Percentiles rank a stretch among this genome's conserved stretches.
These are phyloP conservation scores for Corticium candelabrum DNA, from an alignment of 37 sponge, comb jelly and placozoan genomes.

Conservation along the genomic window DNA sequence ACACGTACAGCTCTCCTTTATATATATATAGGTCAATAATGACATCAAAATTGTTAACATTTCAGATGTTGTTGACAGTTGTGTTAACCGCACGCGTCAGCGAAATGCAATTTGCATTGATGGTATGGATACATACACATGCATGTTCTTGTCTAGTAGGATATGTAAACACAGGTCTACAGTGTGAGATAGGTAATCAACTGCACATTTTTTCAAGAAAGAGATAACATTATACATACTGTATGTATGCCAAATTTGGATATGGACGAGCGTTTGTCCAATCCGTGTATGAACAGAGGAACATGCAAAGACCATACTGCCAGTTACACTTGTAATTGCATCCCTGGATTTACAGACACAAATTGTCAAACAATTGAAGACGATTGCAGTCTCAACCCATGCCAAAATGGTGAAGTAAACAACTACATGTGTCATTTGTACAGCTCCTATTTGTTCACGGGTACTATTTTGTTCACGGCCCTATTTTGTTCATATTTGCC, in stretches of 20 bases:
- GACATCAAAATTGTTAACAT: too few species aligned
- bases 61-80: too few species aligned
- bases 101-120: too few species aligned
- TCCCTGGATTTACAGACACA: slow-evolving; percentile 17
- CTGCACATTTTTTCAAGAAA: slow-evolving; percentile 11
- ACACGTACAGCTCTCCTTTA: background rate
- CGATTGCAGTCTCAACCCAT: slow-evolving; percentile 8
- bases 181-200: slow-evolving; percentile 19
- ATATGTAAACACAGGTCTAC: slow-evolving; percentile 43
- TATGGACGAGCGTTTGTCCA: background rate
- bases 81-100: too few species aligned
- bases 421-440: too few species aligned
- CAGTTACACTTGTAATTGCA: slow-evolving; percentile 36
- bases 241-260: background rate
- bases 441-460: too few species aligned
- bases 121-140: too few species aligned
- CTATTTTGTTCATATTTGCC: too few species aligned
- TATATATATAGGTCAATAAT: too few species aligned
- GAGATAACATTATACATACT: background rate
- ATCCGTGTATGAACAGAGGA: slow-evolving; percentile 1
- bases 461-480: too few species aligned
- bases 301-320: slow-evolving; percentile 8
- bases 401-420: slow-evolving; percentile 1
- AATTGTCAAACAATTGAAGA: slow-evolving; percentile 12
- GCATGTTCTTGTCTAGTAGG: too few species aligned